Evolutionary conservation across 2,113 vertebrate genomes (phyloP).

Genomic region (Epinephelus cyanopodus): DNA sequence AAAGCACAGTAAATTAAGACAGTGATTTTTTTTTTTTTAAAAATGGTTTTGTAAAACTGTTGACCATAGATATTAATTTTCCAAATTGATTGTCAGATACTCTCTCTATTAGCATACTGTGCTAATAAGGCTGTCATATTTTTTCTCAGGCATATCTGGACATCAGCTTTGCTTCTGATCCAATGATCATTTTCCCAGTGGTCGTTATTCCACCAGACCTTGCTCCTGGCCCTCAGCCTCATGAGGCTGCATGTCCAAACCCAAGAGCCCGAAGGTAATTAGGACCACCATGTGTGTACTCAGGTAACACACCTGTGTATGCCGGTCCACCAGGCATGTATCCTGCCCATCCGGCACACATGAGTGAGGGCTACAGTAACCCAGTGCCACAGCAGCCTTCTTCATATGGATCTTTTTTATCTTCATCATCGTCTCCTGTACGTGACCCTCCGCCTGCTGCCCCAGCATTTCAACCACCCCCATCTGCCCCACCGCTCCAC

Average conservation of each 20-base stretch:
- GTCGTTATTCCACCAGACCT: conserved; percentile 63
- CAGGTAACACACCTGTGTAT: conserved; percentile 9
- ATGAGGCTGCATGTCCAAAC: conserved; percentile 6
- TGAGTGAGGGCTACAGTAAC: conserved; percentile 42
- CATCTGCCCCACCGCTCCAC: conserved; percentile 27
- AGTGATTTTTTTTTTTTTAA: too few species aligned
- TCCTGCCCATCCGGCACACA: conserved; percentile 22
- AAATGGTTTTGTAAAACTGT: background rate
- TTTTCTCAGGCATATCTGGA: conserved; percentile 80
- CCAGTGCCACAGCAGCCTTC: conserved; percentile 36
- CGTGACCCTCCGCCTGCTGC: conserved; percentile 63
- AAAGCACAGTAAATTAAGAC: background rate
- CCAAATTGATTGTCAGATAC: background rate
- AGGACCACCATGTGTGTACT: conserved; percentile 28
- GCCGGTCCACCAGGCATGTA: background rate
- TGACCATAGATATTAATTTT: background rate
- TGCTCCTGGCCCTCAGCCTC: background rate
- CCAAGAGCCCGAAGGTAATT: conserved; percentile 42
- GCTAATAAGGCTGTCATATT: background rate
- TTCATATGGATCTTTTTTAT: conserved; percentile 47
- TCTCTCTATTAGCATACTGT: background rate
- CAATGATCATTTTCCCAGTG: conserved; percentile 73
- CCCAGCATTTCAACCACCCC: conserved; percentile 9
- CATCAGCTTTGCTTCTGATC: conserved; percentile 80
- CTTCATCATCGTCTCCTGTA: conserved; percentile 46